Conservation (phyloP, 2,113 vertebrate species). For the Vimba vimba region DNA sequence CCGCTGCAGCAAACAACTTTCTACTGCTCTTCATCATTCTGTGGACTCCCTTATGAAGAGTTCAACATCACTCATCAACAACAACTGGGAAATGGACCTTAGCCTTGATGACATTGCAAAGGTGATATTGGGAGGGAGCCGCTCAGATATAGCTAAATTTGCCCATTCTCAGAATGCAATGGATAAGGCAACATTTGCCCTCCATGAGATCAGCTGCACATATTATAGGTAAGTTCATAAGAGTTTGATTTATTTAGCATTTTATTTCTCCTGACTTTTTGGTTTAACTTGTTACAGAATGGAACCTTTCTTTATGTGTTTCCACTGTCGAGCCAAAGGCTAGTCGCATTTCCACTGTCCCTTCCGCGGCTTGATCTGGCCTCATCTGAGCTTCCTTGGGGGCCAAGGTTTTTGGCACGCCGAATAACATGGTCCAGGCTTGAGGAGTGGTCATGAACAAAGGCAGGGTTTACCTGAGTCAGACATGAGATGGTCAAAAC, state of each 20-base stretch:
- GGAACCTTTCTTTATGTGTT: not conserved
- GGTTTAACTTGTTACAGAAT: not conserved
- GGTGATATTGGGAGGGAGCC: constrained; percentile 71
- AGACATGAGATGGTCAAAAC: no score
- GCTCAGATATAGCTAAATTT: constrained; percentile 76
- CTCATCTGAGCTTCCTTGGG: no score
- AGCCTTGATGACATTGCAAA: constrained; percentile 65
- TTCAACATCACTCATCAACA: constrained; percentile 70
- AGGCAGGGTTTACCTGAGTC: no score
- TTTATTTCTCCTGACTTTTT: not conserved
- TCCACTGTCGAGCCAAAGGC: no score
- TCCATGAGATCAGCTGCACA: constrained; percentile 77
- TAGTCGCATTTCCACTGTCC: no score
- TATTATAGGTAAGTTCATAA: constrained; percentile 73
- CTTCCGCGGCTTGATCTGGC: no score
- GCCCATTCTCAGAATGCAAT: constrained; percentile 71
- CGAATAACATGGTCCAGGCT: no score
- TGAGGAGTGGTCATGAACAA: no score
- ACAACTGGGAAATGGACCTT: constrained; percentile 73
- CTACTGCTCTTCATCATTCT: constrained; percentile 75
- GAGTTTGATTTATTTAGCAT: not conserved
- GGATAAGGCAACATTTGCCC: constrained; percentile 77
- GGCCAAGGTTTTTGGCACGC: no score
- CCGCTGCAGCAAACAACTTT: constrained; percentile 75
- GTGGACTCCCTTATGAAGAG: constrained; percentile 74